Conservation (phyloP, 1,140 invertebrate species). For the Lerema accius region DNA sequence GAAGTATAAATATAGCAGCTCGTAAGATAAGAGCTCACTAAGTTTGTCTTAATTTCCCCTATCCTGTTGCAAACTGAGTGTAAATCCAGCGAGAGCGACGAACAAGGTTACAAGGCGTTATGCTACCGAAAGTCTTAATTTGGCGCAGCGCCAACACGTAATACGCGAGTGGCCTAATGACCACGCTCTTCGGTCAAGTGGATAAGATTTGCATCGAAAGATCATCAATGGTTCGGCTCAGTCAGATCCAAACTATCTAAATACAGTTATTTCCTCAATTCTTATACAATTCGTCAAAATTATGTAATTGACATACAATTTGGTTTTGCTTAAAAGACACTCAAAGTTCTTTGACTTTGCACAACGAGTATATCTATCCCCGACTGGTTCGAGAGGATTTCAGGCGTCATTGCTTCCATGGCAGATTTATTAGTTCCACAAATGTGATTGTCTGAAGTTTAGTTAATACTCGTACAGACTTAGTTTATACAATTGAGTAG, state of each 20-base stretch:
- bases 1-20: neutral
- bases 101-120: conserved; percentile 19
- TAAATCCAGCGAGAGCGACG: conserved; percentile 3
- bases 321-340: too few species aligned
- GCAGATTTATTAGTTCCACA: too few species aligned
- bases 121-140: conserved; percentile 12
- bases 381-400: too few species aligned
- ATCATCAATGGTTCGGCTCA: neutral
- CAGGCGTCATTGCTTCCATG: too few species aligned
- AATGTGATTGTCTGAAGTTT: too few species aligned
- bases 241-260: neutral
- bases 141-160: conserved; percentile 5
- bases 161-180: conserved; percentile 9
- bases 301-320: too few species aligned
- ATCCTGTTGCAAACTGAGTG: conserved; percentile 1
- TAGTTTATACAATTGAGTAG: too few species aligned
- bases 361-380: too few species aligned
- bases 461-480: too few species aligned
- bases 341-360: too few species aligned
- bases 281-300: neutral
- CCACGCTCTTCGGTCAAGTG: neutral
- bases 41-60: conserved; percentile 1
- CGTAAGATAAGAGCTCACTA: neutral
- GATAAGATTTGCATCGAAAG: conserved; percentile 7
- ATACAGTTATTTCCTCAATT: neutral